phyloP scores from a whole-genome alignment of 1,140 invertebrate genomes.

The Sinonovacula constricta region DNA sequence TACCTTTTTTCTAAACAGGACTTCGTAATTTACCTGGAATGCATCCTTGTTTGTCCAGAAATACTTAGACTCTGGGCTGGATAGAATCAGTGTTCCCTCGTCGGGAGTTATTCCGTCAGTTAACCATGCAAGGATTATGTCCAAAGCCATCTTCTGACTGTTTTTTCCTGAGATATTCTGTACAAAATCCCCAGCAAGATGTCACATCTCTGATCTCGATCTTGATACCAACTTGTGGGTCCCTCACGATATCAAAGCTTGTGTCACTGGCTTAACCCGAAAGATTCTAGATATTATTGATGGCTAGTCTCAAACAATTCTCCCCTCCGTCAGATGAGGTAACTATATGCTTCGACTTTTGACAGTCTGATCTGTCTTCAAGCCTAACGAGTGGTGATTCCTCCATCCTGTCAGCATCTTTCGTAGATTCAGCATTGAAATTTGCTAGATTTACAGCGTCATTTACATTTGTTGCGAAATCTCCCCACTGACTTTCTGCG shows the following conservation, averaged over 20 bases:
- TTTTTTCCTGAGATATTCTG: background rate
- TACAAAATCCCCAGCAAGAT: no score
- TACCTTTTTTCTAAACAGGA: slow-evolving; percentile 3
- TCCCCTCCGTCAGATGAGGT: no score
- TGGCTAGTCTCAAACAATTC: no score
- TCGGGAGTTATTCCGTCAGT: background rate
- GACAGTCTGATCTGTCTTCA: no score
- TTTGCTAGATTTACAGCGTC: background rate
- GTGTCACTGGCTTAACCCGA: background rate
- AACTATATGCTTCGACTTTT: no score
- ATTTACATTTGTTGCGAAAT: slow-evolving; percentile 7
- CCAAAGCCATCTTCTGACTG: background rate
- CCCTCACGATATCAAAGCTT: background rate
- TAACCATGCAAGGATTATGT: background rate
- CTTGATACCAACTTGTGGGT: background rate
- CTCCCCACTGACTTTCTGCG: slow-evolving; percentile 6
- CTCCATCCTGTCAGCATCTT: no score
- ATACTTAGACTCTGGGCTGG: background rate
- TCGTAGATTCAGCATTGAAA: no score
- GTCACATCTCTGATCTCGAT: no score
- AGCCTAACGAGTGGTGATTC: no score
- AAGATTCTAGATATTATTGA: no score
- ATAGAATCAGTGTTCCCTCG: background rate
- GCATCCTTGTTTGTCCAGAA: slow-evolving; percentile 11
- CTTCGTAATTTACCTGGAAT: slow-evolving; percentile 14